Conservation (phyloP, 2,113 vertebrate genomes). For the Piliocolobus tephrosceles region DNA sequence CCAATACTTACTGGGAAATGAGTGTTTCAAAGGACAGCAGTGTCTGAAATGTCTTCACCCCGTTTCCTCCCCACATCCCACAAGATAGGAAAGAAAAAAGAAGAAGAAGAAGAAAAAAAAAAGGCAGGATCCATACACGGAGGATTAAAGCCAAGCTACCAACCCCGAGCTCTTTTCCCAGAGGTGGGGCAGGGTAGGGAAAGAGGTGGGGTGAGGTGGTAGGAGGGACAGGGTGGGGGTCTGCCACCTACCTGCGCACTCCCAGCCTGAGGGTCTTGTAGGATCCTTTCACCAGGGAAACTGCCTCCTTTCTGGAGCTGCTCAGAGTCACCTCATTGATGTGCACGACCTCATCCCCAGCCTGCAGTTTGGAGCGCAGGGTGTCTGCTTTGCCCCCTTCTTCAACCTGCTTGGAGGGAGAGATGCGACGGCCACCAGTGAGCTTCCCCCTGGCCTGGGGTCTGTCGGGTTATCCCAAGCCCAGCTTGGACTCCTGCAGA, state of each 20-base stretch:
- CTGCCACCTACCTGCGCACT: slow-evolving; percentile 90
- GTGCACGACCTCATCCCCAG: slow-evolving; percentile 91
- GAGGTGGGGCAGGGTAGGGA: background rate
- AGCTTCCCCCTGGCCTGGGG: background rate
- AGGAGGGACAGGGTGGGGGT: rapidly evolving
- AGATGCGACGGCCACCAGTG: slow-evolving; percentile 19
- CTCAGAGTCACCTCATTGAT: slow-evolving; percentile 93
- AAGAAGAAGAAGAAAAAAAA: background rate
- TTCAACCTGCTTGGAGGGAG: slow-evolving; percentile 87
- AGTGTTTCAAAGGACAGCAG: background rate
- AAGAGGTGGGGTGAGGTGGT: rapidly evolving
- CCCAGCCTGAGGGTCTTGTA: slow-evolving; percentile 92
- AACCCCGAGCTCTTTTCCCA: background rate
- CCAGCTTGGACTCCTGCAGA: background rate
- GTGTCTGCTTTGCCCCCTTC: slow-evolving; percentile 90
- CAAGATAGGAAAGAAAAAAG: background rate
- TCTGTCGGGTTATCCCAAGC: background rate
- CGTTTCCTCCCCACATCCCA: background rate
- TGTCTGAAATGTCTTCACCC: background rate
- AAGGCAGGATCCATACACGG: background rate
- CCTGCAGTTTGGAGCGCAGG: slow-evolving; percentile 87
- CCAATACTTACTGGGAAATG: background rate
- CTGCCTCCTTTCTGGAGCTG: slow-evolving; percentile 92
- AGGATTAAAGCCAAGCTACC: background rate
- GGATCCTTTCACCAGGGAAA: slow-evolving; percentile 94